A percentile compares a stretch with the other conserved stretches of the same genome.
Evolutionary conservation across 2,113 vertebrate genomes (phyloP).

Genomic region (Hippocampus zosterae): DNA sequence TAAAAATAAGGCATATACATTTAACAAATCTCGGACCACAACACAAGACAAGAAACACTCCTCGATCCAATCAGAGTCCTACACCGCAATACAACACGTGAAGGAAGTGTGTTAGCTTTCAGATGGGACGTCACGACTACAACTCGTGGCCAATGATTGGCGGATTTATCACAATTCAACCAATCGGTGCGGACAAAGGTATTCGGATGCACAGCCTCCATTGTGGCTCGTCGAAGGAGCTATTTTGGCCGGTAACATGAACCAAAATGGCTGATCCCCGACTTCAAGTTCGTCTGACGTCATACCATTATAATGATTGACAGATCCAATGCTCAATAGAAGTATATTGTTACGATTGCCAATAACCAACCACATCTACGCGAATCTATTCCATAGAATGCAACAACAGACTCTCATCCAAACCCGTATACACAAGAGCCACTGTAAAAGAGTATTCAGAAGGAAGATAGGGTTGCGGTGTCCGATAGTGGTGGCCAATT

Average conservation of each 20-base stretch:
- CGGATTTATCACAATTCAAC: constrained; percentile 13
- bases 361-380: constrained; percentile 45
- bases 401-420: constrained; percentile 37
- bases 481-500: constrained; percentile 47
- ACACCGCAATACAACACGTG: constrained; percentile 63
- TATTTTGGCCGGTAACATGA: constrained; percentile 7
- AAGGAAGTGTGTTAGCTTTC: constrained; percentile 38
- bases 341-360: neutral
- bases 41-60: constrained; percentile 44
- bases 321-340: constrained; percentile 30
- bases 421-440: constrained; percentile 46
- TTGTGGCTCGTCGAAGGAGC: constrained; percentile 22
- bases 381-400: constrained; percentile 39
- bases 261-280: constrained; percentile 56
- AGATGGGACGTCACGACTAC: constrained; percentile 29
- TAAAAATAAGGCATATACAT: constrained; percentile 40
- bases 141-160: constrained; percentile 55
- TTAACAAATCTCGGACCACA: constrained; percentile 37
- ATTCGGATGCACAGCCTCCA: constrained; percentile 24
- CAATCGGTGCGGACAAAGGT: constrained; percentile 28
- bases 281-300: constrained; percentile 11
- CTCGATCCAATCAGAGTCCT: constrained; percentile 49
- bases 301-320: constrained; percentile 22
- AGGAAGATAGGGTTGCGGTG: constrained; percentile 61
- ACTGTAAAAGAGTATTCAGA: constrained; percentile 37